Percentiles rank a stretch among this genome's conserved stretches.
Conservation (phyloP, 2,113 vertebrate species). For the Myocastor coypus region DNA sequence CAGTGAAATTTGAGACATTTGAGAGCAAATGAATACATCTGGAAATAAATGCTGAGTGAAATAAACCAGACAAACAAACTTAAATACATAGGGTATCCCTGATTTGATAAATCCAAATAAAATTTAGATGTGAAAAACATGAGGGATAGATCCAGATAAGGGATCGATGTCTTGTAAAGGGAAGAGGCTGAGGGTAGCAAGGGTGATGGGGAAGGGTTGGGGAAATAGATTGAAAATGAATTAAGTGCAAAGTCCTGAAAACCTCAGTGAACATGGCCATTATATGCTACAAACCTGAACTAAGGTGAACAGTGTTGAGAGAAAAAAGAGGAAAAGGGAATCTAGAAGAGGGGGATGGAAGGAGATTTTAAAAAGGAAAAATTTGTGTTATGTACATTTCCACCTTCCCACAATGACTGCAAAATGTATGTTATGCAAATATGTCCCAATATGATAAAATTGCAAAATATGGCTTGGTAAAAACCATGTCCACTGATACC, state of each 20-base stretch:
- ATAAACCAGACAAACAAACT: neutral
- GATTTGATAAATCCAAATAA: neutral
- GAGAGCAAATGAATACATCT: neutral
- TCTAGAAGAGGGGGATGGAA: no score
- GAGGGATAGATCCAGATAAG: neutral
- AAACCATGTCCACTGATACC: neutral
- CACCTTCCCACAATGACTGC: neutral
- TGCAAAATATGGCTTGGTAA: neutral
- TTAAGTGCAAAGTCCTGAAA: neutral
- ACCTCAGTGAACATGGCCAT: neutral
- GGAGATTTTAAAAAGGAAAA: no score
- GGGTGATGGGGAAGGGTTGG: neutral
- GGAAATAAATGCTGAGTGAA: neutral
- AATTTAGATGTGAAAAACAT: neutral
- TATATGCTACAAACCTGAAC: neutral
- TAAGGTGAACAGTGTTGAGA: neutral
- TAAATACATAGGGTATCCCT: neutral
- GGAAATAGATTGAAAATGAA: neutral
- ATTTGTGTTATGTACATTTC: neutral
- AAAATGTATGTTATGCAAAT: neutral
- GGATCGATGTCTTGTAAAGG: fast-evolving
- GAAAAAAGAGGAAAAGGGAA: no score
- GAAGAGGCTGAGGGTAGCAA: neutral
- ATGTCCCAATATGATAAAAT: neutral
- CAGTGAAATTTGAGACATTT: neutral